A percentile compares a stretch with the other conserved stretches of the same genome.
Conservation (phyloP, 2,888 invertebrate genomes). For the Melolontha melolontha region DNA sequence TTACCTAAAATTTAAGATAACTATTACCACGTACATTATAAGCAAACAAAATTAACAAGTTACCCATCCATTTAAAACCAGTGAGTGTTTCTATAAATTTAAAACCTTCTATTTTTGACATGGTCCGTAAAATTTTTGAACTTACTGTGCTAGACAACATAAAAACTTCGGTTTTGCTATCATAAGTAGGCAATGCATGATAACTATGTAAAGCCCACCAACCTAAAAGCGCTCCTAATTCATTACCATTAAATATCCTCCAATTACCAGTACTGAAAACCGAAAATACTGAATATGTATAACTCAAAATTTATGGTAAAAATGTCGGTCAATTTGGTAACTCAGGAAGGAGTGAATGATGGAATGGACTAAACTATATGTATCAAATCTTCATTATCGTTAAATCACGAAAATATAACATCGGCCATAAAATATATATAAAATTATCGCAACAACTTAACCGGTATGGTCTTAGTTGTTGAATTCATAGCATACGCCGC, state of each 20-base stretch:
- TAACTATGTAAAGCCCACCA: constrained; percentile 89
- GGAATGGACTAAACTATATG: too few species aligned
- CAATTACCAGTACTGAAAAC: constrained; percentile 73
- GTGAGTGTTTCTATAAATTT: constrained; percentile 90
- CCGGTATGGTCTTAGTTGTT: too few species aligned
- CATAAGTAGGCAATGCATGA: constrained; percentile 66
- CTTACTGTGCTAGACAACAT: constrained; percentile 96
- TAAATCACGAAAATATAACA: too few species aligned
- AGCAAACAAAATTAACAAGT: constrained; percentile 30
- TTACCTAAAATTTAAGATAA: constrained; percentile 71
- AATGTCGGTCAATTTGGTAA: too few species aligned
- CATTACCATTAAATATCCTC: constrained; percentile 95
- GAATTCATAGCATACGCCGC: too few species aligned
- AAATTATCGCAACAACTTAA: too few species aligned
- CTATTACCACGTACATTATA: not conserved
- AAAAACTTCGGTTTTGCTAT: constrained; percentile 73
- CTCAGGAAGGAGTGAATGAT: too few species aligned
- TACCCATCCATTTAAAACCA: constrained; percentile 99
- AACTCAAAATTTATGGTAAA: too few species aligned
- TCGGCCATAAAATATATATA: too few species aligned
- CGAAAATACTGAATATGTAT: not conserved
- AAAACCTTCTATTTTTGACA: constrained; percentile 84
- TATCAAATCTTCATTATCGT: too few species aligned
- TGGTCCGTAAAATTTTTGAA: constrained; percentile 90
- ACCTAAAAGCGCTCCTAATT: constrained; percentile 91